Conservation (phyloP, 1,140 invertebrate species). For the Tachypleus tridentatus region DNA sequence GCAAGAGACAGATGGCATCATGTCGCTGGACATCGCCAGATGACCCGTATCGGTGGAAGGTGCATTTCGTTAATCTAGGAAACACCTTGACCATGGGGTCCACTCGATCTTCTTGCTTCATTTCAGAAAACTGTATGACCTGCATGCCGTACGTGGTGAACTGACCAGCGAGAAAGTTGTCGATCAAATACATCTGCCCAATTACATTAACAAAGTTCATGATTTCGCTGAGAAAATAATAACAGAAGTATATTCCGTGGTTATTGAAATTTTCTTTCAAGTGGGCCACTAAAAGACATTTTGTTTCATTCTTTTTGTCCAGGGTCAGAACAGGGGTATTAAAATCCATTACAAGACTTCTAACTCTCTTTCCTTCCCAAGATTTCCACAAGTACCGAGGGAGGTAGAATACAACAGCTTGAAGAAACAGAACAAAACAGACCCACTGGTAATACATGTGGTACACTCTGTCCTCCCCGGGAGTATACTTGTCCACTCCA, state of each 20-base stretch:
- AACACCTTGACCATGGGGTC: constrained; percentile 57
- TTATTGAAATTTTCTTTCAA: constrained; percentile 23
- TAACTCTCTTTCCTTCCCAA: constrained; percentile 44
- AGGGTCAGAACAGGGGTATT: constrained; percentile 22
- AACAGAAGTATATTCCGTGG: constrained; percentile 58
- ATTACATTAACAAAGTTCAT: constrained; percentile 31
- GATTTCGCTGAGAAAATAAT: constrained; percentile 49
- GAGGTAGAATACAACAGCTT: constrained; percentile 33
- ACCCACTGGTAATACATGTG: constrained; percentile 39
- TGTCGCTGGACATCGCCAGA: constrained; percentile 13
- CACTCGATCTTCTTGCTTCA: constrained; percentile 36
- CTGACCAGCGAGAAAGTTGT: constrained; percentile 34
- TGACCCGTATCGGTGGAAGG: constrained; percentile 7
- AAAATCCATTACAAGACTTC: constrained; percentile 45
- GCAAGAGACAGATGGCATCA: constrained; percentile 24
- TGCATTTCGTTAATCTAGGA: constrained; percentile 64
- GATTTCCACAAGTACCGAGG: constrained; percentile 34
- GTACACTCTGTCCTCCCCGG: constrained; percentile 23
- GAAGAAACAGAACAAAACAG: constrained; percentile 33
- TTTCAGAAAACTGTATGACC: constrained; percentile 67
- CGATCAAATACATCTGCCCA: constrained; percentile 34
- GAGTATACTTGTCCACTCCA: constrained; percentile 25
- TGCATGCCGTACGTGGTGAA: constrained; percentile 42
- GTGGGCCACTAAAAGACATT: constrained; percentile 25
- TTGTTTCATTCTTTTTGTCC: constrained; percentile 14